Evolutionary conservation across 2,888 invertebrate genomes (phyloP).

Genomic region (Xanthia togata): DNA sequence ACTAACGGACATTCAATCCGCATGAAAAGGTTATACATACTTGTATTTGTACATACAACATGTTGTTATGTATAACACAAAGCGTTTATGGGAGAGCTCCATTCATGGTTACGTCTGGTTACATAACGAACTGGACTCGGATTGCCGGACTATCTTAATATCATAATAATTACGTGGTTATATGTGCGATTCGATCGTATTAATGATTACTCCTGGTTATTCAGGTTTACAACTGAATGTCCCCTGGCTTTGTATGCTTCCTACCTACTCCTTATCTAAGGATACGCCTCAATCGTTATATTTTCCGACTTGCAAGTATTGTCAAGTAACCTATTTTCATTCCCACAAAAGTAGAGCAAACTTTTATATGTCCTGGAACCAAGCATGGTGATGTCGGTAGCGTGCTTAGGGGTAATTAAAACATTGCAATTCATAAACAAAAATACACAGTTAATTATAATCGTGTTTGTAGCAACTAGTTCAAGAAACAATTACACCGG

Average conservation of each 20-base stretch:
- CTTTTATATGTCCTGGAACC: background rate
- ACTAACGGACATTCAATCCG: slow-evolving; percentile 17
- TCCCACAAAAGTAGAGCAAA: background rate
- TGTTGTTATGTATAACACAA: slow-evolving; percentile 49
- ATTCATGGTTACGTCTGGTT: slow-evolving; percentile 61
- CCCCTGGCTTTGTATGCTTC: background rate
- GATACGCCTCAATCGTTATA: background rate
- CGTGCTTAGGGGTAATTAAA: slow-evolving; percentile 27
- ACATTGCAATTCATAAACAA: slow-evolving; percentile 5
- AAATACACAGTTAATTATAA: slow-evolving; percentile 1
- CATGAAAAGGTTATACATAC: slow-evolving; percentile 6
- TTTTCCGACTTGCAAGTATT: background rate
- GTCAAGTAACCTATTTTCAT: background rate
- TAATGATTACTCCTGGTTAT: slow-evolving; percentile 22
- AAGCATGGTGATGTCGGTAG: background rate
- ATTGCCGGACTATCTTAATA: slow-evolving; percentile 46
- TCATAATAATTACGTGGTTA: slow-evolving; percentile 46
- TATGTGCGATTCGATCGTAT: slow-evolving; percentile 22
- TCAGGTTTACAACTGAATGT: slow-evolving; percentile 14
- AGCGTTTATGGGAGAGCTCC: slow-evolving; percentile 54
- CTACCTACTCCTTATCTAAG: background rate
- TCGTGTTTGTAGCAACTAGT: slow-evolving; percentile 11
- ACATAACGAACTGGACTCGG: slow-evolving; percentile 51
- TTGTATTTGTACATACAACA: slow-evolving; percentile 25
- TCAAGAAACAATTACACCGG: slow-evolving; percentile 30